Conservation (phyloP, 2,113 vertebrate species). For the Trogon surrucura region DNA sequence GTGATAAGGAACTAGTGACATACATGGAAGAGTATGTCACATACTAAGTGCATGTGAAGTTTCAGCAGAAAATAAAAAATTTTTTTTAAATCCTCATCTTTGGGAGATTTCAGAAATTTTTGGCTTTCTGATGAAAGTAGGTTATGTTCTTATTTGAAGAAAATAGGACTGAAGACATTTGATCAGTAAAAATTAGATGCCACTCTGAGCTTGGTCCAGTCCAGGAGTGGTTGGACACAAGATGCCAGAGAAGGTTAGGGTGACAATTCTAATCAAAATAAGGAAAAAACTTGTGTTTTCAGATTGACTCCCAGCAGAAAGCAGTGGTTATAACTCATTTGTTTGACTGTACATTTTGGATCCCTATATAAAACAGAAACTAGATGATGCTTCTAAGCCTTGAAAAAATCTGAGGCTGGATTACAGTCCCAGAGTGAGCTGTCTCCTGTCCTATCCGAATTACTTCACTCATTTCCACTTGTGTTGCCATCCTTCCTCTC, state of each 20-base stretch:
- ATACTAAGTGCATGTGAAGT: background rate
- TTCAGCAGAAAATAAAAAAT: background rate
- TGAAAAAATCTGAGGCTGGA: background rate
- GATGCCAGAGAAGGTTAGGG: background rate
- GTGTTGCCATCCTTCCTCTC: background rate
- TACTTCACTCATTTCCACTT: background rate
- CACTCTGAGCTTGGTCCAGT: background rate
- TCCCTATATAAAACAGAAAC: background rate
- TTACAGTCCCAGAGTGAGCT: background rate
- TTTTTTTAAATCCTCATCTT: background rate
- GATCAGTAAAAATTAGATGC: background rate
- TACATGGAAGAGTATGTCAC: background rate
- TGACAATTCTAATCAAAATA: background rate
- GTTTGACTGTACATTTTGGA: background rate
- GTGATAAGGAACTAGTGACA: background rate
- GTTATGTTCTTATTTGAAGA: background rate
- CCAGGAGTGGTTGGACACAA: background rate
- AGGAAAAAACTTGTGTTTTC: background rate
- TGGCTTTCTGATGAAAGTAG: background rate
- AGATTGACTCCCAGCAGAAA: background rate
- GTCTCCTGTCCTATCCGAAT: background rate
- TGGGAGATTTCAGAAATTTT: background rate
- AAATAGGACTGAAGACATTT: background rate
- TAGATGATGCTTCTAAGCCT: background rate
- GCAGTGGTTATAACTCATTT: background rate